Base-by-base conservation (phyloP, 2,888 invertebrate species). In the Sisyra nigra region DNA sequence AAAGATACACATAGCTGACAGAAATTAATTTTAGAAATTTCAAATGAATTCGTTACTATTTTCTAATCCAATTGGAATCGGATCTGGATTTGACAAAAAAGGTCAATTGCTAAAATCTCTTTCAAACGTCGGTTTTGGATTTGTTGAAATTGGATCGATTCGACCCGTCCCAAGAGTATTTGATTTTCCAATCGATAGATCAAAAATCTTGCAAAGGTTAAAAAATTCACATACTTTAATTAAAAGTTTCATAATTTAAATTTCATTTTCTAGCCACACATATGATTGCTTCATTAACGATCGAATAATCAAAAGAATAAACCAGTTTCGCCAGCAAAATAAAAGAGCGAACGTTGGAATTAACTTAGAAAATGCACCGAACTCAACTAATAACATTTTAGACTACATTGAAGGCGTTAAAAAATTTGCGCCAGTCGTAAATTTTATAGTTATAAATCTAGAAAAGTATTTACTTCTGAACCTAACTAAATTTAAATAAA, bases 51-150 rank as follows among this genome's bases (percentile, higher is more conserved):
- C 76, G 15, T 67, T 75, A 48, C 60, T 76, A 10, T 74, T 98
- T 47, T 67, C 71, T 43, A 96, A 93, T 66, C 97, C 97, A 0
- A 63, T 98, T 52, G 97, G 98, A n/a, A 78, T 98, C 55, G 97
- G 97, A 19, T 97, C 97, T 45, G 98, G 97, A 4, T 97, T 97
- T 66, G 98, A 98, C 62, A 98, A 98, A 62, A 80, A 97, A 63
- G 96, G 81, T 5, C 92, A 96, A 67, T 92, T 88, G 14, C 69
- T 94, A 2, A 62, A 76, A 52, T 87, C 89, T 1, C 63, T 98
- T 32, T 69, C 75, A 47, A 76, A 79, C 54, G 65, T 91, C 44
- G 97, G 97, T 0, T 96, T 98, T 64, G 87, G 96, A 5, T 88
- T 94, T 61, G 78, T 97, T 15, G 97, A 98, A 72, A 77, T 98